These are phyloP conservation scores for Phoebastria nigripes DNA, from an alignment of 2,797 vertebrate genomes.

Conservation along the genomic window DNA sequence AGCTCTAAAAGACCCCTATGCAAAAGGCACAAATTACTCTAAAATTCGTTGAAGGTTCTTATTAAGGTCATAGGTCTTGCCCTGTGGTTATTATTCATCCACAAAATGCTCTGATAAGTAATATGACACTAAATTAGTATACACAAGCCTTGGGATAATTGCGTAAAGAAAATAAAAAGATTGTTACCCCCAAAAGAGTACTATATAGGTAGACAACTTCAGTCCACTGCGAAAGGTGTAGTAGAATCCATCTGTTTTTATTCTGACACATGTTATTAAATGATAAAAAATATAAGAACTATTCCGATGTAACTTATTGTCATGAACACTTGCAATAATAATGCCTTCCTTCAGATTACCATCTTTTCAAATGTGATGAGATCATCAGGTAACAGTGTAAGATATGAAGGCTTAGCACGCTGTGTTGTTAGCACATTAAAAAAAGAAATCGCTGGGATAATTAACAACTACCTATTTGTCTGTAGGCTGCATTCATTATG, in stretches of 20 bases:
- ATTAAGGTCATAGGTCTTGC: conserved; percentile 80
- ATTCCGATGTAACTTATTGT: conserved; percentile 68
- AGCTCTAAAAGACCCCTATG: conserved; percentile 64
- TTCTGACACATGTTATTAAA: conserved; percentile 68
- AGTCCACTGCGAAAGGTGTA: conserved; percentile 59
- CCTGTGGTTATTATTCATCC: conserved; percentile 79
- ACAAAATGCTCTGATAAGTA: conserved; percentile 82
- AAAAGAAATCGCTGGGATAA: conserved; percentile 83
- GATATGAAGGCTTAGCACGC: conserved; percentile 76
- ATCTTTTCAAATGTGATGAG: conserved; percentile 77
- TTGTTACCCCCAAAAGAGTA: conserved; percentile 75
- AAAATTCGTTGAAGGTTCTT: conserved; percentile 76
- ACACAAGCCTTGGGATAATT: conserved; percentile 76
- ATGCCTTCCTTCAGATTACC: conserved; percentile 72
- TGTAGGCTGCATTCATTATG: conserved; percentile 81
- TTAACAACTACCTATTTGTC: conserved; percentile 84
- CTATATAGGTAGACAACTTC: conserved; percentile 70
- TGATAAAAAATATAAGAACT: conserved; percentile 69
- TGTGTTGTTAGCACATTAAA: conserved; percentile 80
- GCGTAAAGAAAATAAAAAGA: conserved; percentile 74
- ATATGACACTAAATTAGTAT: conserved; percentile 77
- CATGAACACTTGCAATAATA: conserved; percentile 72
- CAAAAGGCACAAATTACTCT: conserved; percentile 71
- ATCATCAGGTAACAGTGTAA: conserved; percentile 81
- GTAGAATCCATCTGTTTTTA: conserved; percentile 65